These are phyloP conservation scores for Heliothis peltigera DNA, from an alignment of 2,888 invertebrate species.

Conservation along the genomic window DNA sequence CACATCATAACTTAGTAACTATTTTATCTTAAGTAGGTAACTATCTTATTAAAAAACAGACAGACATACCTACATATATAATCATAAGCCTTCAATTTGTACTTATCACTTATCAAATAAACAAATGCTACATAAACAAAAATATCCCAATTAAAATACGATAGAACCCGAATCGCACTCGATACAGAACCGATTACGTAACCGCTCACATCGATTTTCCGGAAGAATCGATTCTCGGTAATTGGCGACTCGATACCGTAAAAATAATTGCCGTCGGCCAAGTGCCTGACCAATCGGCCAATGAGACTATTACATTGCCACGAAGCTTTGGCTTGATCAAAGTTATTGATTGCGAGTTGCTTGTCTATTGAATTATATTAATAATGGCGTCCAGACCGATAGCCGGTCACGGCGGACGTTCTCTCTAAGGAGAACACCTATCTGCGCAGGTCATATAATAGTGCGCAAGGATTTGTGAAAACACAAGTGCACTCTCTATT, in stretches of 20 bases:
- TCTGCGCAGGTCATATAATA: too few relatives aligned
- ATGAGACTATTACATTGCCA: constrained; percentile 64
- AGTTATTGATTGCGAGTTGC: constrained; percentile 16
- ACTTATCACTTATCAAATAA: background rate
- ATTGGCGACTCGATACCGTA: constrained; percentile 75
- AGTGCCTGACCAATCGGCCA: constrained; percentile 79
- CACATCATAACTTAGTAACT: too few relatives aligned
- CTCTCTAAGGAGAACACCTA: too few relatives aligned
- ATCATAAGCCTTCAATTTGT: background rate
- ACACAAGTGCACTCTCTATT: too few relatives aligned
- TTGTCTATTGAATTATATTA: background rate
- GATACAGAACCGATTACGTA: constrained; percentile 68
- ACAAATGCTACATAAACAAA: constrained; percentile 25
- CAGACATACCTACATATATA: too few relatives aligned
- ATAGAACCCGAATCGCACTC: constrained; percentile 35
- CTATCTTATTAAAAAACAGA: too few relatives aligned
- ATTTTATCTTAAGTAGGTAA: too few relatives aligned
- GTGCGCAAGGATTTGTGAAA: too few relatives aligned
- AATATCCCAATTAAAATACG: constrained; percentile 18
- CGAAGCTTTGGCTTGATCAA: constrained; percentile 30
- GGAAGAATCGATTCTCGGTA: constrained; percentile 79
- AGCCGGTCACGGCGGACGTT: too few relatives aligned
- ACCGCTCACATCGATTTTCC: constrained; percentile 79
- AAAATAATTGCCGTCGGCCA: too few relatives aligned
- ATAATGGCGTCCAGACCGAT: too few relatives aligned